phyloP scores from a whole-genome alignment of 1,140 invertebrate genomes.

The Panagrolaimus sp. region DNA sequence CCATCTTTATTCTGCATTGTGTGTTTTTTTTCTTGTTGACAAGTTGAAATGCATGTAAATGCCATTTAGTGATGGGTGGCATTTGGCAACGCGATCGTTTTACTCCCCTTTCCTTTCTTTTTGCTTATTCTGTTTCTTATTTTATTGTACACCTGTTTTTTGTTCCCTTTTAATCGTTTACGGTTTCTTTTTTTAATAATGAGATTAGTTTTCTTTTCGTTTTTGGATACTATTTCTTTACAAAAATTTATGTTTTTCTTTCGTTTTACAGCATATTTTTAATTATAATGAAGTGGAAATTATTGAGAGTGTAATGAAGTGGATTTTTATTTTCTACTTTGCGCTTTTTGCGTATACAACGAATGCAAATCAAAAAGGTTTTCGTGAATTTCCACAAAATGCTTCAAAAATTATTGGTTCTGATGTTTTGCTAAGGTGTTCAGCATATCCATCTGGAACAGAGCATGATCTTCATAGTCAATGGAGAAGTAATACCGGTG shows the following conservation, averaged over 20 bases:
- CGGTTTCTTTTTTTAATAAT: not conserved
- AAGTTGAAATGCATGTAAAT: too few relatives aligned
- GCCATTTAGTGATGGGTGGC: too few relatives aligned
- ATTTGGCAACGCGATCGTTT: not conserved
- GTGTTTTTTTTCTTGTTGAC: too few relatives aligned
- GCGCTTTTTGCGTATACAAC: constrained; percentile 2
- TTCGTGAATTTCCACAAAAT: constrained; percentile 32
- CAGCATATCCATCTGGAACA: constrained; percentile 21
- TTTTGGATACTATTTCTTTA: not conserved
- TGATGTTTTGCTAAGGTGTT: constrained; percentile 25
- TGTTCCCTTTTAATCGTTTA: too few relatives aligned
- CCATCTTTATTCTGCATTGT: not conserved
- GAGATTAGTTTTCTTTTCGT: not conserved
- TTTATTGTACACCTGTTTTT: constrained; percentile 14
- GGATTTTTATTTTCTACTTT: not conserved
- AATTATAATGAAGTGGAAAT: constrained; percentile 13
- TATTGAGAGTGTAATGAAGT: constrained; percentile 1
- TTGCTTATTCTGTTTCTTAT: not conserved
- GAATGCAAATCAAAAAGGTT: constrained; percentile 14
- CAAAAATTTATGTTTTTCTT: not conserved
- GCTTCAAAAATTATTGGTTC: constrained; percentile 28
- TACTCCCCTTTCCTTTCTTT: constrained; percentile 2
- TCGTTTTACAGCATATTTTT: constrained; percentile 5
- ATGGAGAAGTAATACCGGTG: constrained; percentile 34
- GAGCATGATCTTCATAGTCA: constrained; percentile 31